Conservation (phyloP, 2,797 vertebrate species). For the Alca torda region DNA sequence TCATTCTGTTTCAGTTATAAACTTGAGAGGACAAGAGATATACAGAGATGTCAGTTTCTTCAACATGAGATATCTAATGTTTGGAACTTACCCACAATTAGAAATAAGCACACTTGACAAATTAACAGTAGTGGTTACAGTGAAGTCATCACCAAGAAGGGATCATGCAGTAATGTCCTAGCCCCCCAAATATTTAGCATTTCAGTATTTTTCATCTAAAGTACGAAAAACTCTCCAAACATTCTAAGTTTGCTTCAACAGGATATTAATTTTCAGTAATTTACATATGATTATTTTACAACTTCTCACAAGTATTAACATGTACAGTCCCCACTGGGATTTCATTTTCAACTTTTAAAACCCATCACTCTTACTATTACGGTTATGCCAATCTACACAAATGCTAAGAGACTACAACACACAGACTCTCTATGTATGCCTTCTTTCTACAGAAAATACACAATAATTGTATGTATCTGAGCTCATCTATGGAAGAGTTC, state of each 20-base stretch:
- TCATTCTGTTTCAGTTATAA: neutral
- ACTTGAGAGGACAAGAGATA: neutral
- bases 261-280: neutral
- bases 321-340: neutral
- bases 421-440: too few species aligned
- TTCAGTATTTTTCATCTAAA: neutral
- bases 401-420: neutral
- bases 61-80: neutral
- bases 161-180: neutral
- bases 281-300: neutral
- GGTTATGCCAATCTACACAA: neutral
- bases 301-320: neutral
- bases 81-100: neutral
- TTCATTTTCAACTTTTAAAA: neutral
- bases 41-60: neutral
- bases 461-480: neutral
- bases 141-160: neutral
- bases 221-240: neutral
- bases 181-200: neutral
- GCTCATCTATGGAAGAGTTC: neutral
- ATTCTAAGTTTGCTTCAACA: neutral
- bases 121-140: neutral
- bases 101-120: neutral
- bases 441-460: neutral
- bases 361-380: neutral